Evolutionary conservation across 2,888 invertebrate species (phyloP).

Genomic region (Lepidochrysops patricia): DNA sequence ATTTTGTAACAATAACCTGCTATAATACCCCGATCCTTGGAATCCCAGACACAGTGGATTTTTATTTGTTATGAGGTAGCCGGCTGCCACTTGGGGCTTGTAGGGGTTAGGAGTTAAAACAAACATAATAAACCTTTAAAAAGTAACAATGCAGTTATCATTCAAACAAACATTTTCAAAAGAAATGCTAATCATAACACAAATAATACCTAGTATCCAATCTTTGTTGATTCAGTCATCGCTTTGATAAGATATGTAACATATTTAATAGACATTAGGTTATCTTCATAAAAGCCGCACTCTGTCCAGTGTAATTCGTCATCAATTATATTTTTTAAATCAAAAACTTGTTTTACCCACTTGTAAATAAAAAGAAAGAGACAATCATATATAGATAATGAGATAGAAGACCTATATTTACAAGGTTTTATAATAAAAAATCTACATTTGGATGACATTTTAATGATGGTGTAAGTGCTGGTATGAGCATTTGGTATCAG

Average conservation of each 20-base stretch:
- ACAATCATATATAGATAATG: too few species aligned
- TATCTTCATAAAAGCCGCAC: neutral
- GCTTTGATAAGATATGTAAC: constrained; percentile 1
- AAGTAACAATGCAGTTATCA: neutral
- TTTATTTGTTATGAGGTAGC: neutral
- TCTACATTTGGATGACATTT: too few species aligned
- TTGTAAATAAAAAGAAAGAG: too few species aligned
- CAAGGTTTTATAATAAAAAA: too few species aligned
- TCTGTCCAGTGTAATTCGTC: neutral
- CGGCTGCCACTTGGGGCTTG: too few species aligned
- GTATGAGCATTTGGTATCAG: too few species aligned
- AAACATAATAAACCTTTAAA: neutral
- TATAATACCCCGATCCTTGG: too few species aligned
- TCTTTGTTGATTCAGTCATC: neutral
- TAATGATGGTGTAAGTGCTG: too few species aligned
- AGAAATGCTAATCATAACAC: neutral
- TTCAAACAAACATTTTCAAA: neutral
- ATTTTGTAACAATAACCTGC: too few species aligned
- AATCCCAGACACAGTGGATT: too few species aligned
- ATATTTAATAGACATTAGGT: neutral
- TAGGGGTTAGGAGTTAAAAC: too few species aligned
- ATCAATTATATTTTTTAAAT: neutral
- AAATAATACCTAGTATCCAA: neutral
- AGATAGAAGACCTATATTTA: too few species aligned
- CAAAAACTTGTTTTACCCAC: neutral